Conservation (phyloP, 2,797 vertebrate species). For the Tadarida brasiliensis region DNA sequence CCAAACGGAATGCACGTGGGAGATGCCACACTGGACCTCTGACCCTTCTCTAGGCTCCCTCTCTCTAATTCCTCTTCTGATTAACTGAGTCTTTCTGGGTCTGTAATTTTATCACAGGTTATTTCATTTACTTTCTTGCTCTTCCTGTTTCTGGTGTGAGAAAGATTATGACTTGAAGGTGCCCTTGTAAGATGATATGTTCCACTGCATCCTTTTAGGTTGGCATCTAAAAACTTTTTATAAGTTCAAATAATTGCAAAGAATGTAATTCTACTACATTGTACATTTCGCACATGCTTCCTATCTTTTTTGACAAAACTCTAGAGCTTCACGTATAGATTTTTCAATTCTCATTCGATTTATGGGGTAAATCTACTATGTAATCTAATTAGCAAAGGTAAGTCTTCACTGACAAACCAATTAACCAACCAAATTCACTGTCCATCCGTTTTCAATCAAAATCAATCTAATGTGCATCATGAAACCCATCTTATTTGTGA, state of each 20-base stretch:
- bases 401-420: neutral
- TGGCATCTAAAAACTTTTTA: neutral
- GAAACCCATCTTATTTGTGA: neutral
- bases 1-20: neutral
- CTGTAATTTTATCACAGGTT: neutral
- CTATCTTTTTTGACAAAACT: neutral
- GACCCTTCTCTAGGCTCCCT: neutral
- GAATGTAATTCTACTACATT: neutral
- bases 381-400: neutral
- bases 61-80: constrained; percentile 11
- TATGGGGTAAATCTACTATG: neutral
- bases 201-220: neutral
- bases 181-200: neutral
- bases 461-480: neutral
- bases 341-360: neutral
- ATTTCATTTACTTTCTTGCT: neutral
- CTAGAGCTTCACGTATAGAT: neutral
- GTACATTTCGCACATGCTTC: neutral
- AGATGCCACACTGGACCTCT: neutral
- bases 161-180: constrained; percentile 9
- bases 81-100: neutral
- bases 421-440: neutral
- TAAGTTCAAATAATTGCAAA: neutral
- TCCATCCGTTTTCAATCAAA: neutral
- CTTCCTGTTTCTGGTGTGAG: neutral